Evolutionary conservation across 2,888 invertebrate species (phyloP).

Genomic region (Eupithecia subumbrata): DNA sequence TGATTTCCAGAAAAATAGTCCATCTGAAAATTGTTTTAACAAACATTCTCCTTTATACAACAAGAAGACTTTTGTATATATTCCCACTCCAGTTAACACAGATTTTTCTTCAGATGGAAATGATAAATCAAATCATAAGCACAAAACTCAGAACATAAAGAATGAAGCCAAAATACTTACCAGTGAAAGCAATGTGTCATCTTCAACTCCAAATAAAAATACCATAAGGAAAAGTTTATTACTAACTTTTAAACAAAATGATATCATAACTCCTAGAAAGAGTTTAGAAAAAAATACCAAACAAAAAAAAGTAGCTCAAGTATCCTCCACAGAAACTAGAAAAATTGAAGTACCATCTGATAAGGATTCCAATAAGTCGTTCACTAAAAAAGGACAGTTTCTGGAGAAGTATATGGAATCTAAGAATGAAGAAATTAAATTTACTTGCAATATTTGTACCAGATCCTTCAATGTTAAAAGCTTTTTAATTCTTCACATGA

Average conservation of each 20-base stretch:
- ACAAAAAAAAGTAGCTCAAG: neutral
- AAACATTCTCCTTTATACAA: neutral
- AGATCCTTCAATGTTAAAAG: neutral
- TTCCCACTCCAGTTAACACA: neutral
- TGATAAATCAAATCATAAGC: neutral
- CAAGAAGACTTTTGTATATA: neutral
- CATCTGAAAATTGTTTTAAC: neutral
- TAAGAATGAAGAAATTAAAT: neutral
- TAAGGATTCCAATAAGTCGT: constrained; percentile 8
- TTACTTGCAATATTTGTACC: neutral
- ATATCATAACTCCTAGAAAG: constrained; percentile 5
- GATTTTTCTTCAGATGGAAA: neutral
- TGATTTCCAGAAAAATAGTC: neutral
- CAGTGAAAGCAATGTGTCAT: neutral
- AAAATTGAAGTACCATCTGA: neutral
- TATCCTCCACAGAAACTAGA: neutral
- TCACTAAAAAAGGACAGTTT: neutral
- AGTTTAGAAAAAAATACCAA: neutral
- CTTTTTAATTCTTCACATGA: constrained; percentile 3
- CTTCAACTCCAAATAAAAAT: neutral
- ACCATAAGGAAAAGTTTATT: neutral
- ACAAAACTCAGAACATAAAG: neutral
- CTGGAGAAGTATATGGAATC: constrained; percentile 1
- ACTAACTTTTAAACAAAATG: neutral
- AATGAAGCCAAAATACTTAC: neutral